Conservation (phyloP, 2,797 vertebrate species). For the Sebastes iracundus region DNA sequence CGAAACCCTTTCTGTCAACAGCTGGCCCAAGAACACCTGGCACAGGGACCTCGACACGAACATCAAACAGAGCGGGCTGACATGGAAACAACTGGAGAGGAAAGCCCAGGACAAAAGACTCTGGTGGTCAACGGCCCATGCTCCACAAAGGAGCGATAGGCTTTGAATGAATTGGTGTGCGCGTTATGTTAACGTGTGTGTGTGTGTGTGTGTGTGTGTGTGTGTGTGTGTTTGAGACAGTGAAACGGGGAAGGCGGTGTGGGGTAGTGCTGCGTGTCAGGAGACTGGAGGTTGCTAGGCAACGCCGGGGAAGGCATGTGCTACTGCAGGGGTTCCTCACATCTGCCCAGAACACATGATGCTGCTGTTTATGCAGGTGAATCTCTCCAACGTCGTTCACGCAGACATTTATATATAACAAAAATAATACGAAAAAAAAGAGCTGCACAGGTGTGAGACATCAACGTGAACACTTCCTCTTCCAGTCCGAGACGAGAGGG, state of each 20-base stretch:
- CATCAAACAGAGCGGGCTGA: too few species aligned
- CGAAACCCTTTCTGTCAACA: too few species aligned
- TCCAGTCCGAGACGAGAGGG: neutral
- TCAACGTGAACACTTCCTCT: neutral
- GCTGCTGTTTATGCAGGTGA: constrained; percentile 62
- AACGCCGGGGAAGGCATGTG: constrained; percentile 75
- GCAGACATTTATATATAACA: neutral
- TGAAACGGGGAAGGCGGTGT: constrained; percentile 7
- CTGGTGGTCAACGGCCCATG: too few species aligned
- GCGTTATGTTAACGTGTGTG: neutral
- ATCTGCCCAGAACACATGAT: constrained; percentile 60
- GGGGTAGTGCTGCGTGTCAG: constrained; percentile 63
- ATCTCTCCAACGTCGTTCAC: neutral
- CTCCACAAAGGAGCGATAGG: too few species aligned
- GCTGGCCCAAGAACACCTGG: too few species aligned
- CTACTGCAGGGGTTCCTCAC: constrained; percentile 75
- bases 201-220: constrained; percentile 10
- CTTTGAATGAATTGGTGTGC: neutral
- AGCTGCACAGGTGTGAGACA: neutral
- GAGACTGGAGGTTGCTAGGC: constrained; percentile 81
- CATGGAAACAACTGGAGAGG: too few species aligned
- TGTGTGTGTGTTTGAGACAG: constrained; percentile 9
- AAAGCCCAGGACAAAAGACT: too few species aligned
- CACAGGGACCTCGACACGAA: too few species aligned
- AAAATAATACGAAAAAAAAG: neutral